These are phyloP conservation scores for Cheirogaleus major DNA, from an alignment of 2,797 vertebrate genomes.

Conservation along the genomic window DNA sequence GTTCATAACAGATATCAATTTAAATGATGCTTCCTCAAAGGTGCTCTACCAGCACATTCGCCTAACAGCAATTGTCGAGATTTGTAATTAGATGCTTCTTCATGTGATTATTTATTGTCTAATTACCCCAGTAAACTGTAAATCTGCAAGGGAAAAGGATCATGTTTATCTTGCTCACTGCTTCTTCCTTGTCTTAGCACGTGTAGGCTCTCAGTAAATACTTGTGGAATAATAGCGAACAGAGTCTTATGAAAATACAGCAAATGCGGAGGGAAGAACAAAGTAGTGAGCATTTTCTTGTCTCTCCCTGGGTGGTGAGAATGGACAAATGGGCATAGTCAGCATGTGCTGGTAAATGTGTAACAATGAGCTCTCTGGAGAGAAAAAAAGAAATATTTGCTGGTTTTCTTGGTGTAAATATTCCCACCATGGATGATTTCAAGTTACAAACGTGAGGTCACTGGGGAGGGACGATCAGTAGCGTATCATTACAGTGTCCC, in stretches of 20 bases:
- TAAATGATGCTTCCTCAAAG: background rate
- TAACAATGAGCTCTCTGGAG: background rate
- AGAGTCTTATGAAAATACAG: background rate
- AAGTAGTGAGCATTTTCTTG: background rate
- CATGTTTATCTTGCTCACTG: background rate
- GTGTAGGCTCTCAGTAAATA: background rate
- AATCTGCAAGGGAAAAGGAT: background rate
- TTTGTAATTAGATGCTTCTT: background rate
- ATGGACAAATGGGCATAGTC: background rate
- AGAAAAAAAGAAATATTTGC: background rate
- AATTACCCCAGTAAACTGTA: background rate
- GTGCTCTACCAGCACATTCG: background rate
- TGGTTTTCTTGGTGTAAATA: background rate
- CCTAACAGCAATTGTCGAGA: background rate
- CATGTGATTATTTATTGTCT: background rate
- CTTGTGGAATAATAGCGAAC: background rate
- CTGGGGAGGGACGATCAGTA: background rate
- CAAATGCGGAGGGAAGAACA: background rate
- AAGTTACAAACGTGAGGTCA: background rate
- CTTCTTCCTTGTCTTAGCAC: background rate
- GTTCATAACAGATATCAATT: background rate
- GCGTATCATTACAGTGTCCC: background rate
- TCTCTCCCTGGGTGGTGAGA: background rate
- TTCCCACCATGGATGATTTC: background rate
- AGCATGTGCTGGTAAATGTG: background rate